Percentiles rank a stretch among this genome's conserved stretches.
Conservation (phyloP, 2,113 vertebrate genomes). For the Nipponia nippon region DNA sequence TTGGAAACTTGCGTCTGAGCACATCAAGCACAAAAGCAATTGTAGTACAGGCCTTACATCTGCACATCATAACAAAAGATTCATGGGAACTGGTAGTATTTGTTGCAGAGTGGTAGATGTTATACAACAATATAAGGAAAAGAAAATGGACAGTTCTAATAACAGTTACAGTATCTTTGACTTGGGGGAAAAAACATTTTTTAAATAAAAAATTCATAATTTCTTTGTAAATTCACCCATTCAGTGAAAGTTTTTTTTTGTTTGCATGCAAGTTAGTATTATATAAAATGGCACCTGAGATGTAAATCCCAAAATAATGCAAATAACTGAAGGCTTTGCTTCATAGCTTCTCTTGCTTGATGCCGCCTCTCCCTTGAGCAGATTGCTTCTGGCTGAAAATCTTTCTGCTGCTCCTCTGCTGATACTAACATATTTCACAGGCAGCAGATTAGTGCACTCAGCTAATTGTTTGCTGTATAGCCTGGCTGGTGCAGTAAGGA, state of each 20-base stretch:
- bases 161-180: not conserved
- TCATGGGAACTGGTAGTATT: not conserved
- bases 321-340: not conserved
- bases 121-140: not conserved
- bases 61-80: not conserved
- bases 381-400: not conserved
- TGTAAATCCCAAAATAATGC: not conserved
- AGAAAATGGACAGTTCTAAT: not conserved
- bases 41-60: not conserved
- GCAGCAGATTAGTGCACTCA: not conserved
- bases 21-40: not conserved
- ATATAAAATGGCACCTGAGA: not conserved
- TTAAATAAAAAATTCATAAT: not conserved
- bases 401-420: not conserved
- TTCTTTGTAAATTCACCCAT: not conserved
- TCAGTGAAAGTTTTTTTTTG: not conserved
- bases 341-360: not conserved
- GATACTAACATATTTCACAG: not conserved
- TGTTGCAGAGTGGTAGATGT: not conserved
- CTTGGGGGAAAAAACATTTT: not conserved
- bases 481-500: not conserved
- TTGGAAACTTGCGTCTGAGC: not conserved
- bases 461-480: accelerated
- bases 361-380: not conserved
- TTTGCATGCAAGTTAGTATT: not conserved